Evolutionary conservation across 2,888 invertebrate genomes (phyloP).

Genomic region (Xestia sexstrigata): DNA sequence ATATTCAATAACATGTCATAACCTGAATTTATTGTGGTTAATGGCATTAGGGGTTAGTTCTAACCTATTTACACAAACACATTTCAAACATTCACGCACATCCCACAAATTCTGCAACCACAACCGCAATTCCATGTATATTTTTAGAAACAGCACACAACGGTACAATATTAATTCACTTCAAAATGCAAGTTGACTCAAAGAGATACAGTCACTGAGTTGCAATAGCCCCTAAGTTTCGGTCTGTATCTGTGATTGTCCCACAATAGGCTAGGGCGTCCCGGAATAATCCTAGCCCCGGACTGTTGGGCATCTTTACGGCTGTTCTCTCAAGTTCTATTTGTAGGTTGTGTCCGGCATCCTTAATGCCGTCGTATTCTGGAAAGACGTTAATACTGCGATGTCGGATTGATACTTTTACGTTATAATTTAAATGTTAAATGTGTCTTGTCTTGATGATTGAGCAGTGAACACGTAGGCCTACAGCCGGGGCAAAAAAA

Average conservation of each 20-base stretch:
- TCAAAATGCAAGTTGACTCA: conserved; percentile 21
- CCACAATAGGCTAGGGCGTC: conserved; percentile 61
- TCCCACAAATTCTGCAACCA: conserved; percentile 9
- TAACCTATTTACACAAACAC: conserved; percentile 9
- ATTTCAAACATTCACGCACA: conserved; percentile 42
- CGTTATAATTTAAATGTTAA: background rate
- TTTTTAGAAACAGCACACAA: conserved; percentile 19
- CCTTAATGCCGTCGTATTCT: conserved; percentile 63
- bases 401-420: background rate
- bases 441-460: background rate
- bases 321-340: conserved; percentile 68
- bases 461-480: background rate
- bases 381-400: background rate
- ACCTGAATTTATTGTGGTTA: background rate
- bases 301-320: conserved; percentile 66
- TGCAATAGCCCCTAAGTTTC: conserved; percentile 49
- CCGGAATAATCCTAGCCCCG: conserved; percentile 51
- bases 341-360: conserved; percentile 67
- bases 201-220: conserved; percentile 34
- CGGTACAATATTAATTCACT: conserved; percentile 24
- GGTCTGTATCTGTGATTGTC: conserved; percentile 62
- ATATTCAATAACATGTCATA: background rate
- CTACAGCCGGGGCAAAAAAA: background rate
- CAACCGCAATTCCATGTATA: conserved; percentile 16
- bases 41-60: conserved; percentile 9